Evolutionary conservation across 2,113 vertebrate genomes (phyloP).

Genomic region (Gallinago undulata): DNA sequence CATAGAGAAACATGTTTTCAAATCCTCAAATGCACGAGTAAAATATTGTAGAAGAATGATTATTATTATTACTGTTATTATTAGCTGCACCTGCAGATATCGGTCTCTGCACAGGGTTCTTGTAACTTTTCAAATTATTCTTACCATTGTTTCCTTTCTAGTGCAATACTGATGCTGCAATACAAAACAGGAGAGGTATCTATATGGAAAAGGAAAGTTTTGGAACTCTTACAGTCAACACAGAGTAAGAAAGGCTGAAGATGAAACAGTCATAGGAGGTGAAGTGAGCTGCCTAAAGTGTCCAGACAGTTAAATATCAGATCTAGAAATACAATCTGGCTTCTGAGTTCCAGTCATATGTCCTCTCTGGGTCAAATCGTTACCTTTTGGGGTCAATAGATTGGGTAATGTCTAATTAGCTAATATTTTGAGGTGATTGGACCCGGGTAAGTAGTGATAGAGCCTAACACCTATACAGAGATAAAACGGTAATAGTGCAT

Average conservation of each 20-base stretch:
- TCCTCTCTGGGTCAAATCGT: neutral
- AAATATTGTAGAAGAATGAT: neutral
- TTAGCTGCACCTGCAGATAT: neutral
- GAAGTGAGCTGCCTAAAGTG: neutral
- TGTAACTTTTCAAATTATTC: neutral
- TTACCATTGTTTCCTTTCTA: neutral
- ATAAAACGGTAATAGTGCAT: neutral
- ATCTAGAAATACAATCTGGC: neutral
- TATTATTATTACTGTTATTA: neutral
- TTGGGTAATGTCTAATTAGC: neutral
- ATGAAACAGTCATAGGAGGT: neutral
- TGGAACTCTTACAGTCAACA: neutral
- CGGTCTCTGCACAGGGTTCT: neutral
- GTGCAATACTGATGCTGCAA: neutral
- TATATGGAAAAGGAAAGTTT: neutral
- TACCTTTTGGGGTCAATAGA: neutral
- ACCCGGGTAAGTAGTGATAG: neutral
- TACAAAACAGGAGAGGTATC: neutral
- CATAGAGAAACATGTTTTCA: neutral
- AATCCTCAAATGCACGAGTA: neutral
- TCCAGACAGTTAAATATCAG: neutral
- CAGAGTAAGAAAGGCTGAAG: neutral
- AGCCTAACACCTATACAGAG: neutral
- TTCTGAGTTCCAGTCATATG: neutral
- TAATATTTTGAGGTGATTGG: neutral